Evolutionary conservation across 2,797 vertebrate species (phyloP).

Genomic region (Rachycentron canadum): DNA sequence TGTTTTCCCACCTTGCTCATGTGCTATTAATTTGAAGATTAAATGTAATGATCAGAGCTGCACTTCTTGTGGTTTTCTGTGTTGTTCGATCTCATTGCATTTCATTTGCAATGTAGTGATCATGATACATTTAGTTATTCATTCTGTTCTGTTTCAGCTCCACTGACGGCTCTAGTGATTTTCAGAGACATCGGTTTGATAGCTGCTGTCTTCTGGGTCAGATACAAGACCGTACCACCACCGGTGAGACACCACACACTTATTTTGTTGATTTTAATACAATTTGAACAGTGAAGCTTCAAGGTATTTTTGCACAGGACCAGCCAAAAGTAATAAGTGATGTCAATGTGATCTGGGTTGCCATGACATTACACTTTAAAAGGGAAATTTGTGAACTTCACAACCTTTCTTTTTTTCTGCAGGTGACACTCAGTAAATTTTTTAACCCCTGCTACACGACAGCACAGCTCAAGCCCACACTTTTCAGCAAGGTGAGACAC

Average conservation of each 20-base stretch:
- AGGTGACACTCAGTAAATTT: constrained; percentile 96
- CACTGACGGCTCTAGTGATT: constrained; percentile 93
- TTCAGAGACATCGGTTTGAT: constrained; percentile 93
- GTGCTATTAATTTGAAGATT: not conserved
- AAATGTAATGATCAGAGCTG: not conserved
- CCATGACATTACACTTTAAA: not conserved
- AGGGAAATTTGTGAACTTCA: not conserved
- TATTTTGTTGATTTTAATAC: not conserved
- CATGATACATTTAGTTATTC: not conserved
- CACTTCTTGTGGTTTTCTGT: too few relatives aligned
- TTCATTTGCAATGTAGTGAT: not conserved
- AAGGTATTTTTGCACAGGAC: not conserved
- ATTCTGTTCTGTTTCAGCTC: constrained; percentile 81
- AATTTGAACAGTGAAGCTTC: not conserved
- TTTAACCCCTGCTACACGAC: constrained; percentile 99
- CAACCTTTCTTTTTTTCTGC: constrained; percentile 26
- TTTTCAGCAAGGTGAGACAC: constrained; percentile 95
- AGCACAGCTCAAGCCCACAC: constrained; percentile 95
- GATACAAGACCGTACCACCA: constrained; percentile 96
- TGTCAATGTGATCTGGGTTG: not conserved
- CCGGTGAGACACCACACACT: constrained; percentile 87
- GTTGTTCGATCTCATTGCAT: not conserved
- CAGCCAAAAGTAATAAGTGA: not conserved
- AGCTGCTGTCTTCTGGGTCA: constrained; percentile 95
- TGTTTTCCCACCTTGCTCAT: constrained; percentile 13